Evolutionary conservation across 2,797 vertebrate genomes (phyloP).

Genomic region (Sebastolobus altivelis): DNA sequence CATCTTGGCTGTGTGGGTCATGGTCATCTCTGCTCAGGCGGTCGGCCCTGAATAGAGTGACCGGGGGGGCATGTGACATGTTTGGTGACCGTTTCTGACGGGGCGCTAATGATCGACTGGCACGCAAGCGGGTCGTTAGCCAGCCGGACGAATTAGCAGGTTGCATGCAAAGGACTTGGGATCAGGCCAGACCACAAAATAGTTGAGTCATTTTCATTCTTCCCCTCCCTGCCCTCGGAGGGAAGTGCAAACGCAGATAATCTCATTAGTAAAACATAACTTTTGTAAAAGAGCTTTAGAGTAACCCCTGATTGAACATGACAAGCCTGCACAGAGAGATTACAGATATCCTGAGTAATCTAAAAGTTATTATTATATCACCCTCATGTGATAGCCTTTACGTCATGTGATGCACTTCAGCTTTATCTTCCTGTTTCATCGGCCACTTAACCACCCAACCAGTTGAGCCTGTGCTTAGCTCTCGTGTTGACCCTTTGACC

Average conservation of each 20-base stretch:
- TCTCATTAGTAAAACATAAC: conserved; percentile 82
- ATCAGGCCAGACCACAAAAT: conserved; percentile 66
- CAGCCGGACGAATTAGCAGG: conserved; percentile 75
- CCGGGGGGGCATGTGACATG: conserved; percentile 82
- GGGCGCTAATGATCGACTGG: conserved; percentile 80
- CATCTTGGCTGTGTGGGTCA: conserved; percentile 35
- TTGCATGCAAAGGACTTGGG: conserved; percentile 82
- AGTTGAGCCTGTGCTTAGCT: background rate
- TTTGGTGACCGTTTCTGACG: conserved; percentile 78
- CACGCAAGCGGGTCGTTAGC: conserved; percentile 85
- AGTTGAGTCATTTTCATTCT: conserved; percentile 68
- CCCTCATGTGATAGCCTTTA: conserved; percentile 9
- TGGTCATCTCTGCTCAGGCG: conserved; percentile 68
- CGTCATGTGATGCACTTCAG: background rate
- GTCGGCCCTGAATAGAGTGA: conserved; percentile 70
- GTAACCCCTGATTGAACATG: conserved; percentile 48
- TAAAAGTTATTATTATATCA: background rate
- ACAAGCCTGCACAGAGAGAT: background rate
- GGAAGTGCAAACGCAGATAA: conserved; percentile 71
- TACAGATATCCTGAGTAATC: background rate
- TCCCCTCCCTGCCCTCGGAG: conserved; percentile 47
- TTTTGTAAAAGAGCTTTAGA: conserved; percentile 70
- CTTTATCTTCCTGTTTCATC: conserved; percentile 26
- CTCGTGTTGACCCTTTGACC: conserved; percentile 9
- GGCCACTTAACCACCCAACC: background rate